Percentiles rank a stretch among this genome's conserved stretches.
phyloP scores from a whole-genome alignment of 2,113 vertebrate species.

The Calypte anna region DNA sequence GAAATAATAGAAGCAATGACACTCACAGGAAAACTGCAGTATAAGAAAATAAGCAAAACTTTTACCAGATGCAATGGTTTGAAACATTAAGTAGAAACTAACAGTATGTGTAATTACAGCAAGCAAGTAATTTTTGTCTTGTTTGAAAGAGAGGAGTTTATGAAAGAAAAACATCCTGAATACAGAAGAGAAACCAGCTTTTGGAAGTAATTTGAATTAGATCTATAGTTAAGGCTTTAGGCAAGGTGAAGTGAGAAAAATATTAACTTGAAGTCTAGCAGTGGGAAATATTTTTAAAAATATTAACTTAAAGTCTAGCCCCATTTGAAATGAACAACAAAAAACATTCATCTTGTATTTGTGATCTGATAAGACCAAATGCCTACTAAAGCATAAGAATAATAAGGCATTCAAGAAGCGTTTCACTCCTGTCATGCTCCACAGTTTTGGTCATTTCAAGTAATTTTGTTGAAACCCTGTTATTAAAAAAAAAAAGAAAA shows the following conservation, averaged over 20 bases:
- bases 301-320: neutral
- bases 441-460: neutral
- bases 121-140: neutral
- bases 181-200: neutral
- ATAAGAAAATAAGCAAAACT: neutral
- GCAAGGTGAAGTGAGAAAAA: neutral
- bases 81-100: neutral
- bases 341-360: neutral
- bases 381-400: neutral
- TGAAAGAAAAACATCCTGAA: neutral
- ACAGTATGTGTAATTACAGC: neutral
- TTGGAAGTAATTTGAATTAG: neutral
- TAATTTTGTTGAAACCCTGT: neutral
- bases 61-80: neutral
- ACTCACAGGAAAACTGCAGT: neutral
- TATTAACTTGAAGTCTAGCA: neutral
- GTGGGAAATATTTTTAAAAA: too few relatives aligned
- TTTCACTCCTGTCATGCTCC: neutral
- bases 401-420: neutral
- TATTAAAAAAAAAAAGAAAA: neutral
- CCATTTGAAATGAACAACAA: neutral
- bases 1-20: neutral
- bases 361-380: neutral
- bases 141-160: neutral
- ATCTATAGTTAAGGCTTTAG: neutral